Evolutionary conservation across 2,113 vertebrate genomes (phyloP).

Genomic region (Barnardius zonarius): DNA sequence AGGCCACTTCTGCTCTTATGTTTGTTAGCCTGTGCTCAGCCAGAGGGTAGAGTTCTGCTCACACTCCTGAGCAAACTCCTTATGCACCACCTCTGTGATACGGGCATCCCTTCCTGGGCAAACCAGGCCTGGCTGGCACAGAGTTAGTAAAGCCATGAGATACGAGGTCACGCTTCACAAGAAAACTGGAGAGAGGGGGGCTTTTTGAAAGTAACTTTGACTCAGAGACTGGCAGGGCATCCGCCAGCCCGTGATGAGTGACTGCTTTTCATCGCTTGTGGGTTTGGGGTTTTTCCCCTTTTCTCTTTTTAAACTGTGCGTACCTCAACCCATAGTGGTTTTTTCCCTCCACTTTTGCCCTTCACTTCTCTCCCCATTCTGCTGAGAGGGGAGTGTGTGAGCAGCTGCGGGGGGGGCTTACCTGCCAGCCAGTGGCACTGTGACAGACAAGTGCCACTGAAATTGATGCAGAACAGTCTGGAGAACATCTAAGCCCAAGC

Average conservation of each 20-base stretch:
- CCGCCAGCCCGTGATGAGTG: not conserved
- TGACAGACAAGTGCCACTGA: not conserved
- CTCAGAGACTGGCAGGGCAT: not conserved
- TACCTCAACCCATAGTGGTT: not conserved
- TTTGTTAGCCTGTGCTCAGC: not conserved
- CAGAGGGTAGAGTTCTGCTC: not conserved
- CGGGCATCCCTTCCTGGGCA: not conserved
- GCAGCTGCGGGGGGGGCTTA: not conserved
- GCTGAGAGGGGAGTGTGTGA: not conserved
- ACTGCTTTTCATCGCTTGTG: not conserved
- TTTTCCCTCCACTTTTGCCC: not conserved
- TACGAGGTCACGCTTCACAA: not conserved
- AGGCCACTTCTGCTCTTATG: not conserved
- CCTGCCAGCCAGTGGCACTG: not conserved
- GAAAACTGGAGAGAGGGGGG: not conserved
- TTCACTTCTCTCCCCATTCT: not conserved
- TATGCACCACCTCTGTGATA: not conserved
- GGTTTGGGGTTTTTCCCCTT: too few species aligned
- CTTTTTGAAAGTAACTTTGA: not conserved
- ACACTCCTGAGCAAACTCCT: not conserved
- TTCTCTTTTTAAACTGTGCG: not conserved
- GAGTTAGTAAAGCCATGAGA: not conserved
- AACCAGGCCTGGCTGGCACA: fast-evolving
- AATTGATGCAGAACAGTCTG: not conserved
- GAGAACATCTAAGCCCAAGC: not conserved